These are phyloP conservation scores for Lampropteryx suffumata DNA, from an alignment of 2,888 invertebrate genomes.

Conservation along the genomic window DNA sequence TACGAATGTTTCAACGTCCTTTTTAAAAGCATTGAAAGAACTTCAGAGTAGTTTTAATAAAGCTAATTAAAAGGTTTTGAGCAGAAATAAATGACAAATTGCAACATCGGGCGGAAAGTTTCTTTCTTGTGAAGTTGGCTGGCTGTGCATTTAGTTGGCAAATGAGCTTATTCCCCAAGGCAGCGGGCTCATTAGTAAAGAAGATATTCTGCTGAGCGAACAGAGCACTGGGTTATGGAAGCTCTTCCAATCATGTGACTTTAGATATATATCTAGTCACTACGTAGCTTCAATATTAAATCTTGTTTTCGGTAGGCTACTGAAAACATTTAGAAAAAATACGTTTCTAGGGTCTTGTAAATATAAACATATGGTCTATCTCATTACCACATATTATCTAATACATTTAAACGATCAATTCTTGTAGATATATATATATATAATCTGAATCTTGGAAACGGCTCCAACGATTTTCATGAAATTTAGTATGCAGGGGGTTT, in stretches of 20 bases:
- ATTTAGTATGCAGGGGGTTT: too few relatives aligned
- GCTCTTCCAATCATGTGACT: slow-evolving; percentile 23
- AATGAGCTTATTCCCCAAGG: slow-evolving; percentile 71
- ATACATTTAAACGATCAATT: too few relatives aligned
- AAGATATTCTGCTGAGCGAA: slow-evolving; percentile 48
- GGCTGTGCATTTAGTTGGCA: slow-evolving; percentile 59
- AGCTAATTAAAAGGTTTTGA: slow-evolving; percentile 49
- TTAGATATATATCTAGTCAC: not conserved
- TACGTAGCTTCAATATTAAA: too few relatives aligned
- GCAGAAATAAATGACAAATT: slow-evolving; percentile 62
- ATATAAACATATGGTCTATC: too few relatives aligned
- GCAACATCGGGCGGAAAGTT: slow-evolving; percentile 27
- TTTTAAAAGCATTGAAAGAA: not conserved
- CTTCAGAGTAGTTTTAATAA: not conserved
- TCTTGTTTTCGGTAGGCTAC: too few relatives aligned
- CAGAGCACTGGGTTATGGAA: slow-evolving; percentile 41
- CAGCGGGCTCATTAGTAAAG: slow-evolving; percentile 63
- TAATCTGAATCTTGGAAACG: too few relatives aligned
- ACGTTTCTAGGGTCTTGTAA: too few relatives aligned
- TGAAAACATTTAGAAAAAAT: too few relatives aligned
- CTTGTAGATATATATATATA: too few relatives aligned
- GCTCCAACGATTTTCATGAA: too few relatives aligned
- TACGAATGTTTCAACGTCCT: not conserved
- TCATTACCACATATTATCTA: too few relatives aligned
- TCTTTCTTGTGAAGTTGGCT: slow-evolving; percentile 26